Conservation (phyloP, 1,140 invertebrate species). For the Drosophila leontia region DNA sequence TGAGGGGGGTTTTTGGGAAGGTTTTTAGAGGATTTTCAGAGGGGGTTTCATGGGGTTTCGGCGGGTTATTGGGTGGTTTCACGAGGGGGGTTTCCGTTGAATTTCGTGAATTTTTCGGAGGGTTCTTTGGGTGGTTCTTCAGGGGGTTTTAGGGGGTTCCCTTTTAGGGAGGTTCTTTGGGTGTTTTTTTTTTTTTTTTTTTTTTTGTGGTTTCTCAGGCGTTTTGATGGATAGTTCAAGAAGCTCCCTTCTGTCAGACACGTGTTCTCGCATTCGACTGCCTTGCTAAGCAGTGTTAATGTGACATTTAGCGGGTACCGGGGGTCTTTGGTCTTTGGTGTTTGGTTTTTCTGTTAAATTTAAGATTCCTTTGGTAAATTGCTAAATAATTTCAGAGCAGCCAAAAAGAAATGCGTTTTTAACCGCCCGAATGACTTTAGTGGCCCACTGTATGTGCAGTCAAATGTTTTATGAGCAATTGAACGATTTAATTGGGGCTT, state of each 20-base stretch:
- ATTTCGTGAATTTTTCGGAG: background rate
- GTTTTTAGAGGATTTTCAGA: too few relatives aligned
- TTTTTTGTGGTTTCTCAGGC: background rate
- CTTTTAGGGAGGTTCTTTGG: background rate
- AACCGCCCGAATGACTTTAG: conserved; percentile 14
- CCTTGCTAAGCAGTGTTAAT: conserved; percentile 48
- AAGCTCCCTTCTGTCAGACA: conserved; percentile 47
- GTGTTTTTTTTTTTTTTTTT: background rate
- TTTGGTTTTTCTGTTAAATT: background rate
- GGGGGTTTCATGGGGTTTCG: background rate
- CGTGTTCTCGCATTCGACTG: conserved; percentile 40
- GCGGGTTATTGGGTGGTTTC: background rate
- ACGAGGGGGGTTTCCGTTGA: conserved; percentile 14
- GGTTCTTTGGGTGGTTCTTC: background rate
- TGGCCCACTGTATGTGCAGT: conserved; percentile 44
- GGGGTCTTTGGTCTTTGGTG: background rate
- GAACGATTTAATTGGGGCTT: conserved; percentile 45
- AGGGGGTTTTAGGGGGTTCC: background rate
- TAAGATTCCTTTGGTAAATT: conserved; percentile 14
- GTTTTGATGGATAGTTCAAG: conserved; percentile 47
- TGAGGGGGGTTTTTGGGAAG: conserved; percentile 18
- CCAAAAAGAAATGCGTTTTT: conserved; percentile 8
- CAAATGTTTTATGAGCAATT: conserved; percentile 52
- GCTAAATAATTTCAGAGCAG: conserved; percentile 17
- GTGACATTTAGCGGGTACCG: conserved; percentile 12